Evolutionary conservation across 2,113 vertebrate species (phyloP), one percentile per base, ranked within the genome.

Genomic region (Ammodramus savannarum): DNA sequence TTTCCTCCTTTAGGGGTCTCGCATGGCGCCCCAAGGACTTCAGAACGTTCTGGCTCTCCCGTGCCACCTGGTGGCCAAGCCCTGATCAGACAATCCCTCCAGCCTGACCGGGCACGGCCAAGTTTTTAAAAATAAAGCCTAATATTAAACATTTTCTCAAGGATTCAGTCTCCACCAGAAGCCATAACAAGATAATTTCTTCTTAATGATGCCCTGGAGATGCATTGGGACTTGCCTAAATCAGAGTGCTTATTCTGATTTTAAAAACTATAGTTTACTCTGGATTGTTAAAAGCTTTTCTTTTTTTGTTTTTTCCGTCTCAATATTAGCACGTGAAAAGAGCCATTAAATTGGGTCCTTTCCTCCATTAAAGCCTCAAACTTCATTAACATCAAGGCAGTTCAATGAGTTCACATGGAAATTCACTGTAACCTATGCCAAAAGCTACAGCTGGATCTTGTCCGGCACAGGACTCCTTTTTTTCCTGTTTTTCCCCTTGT

Each of bases 51-150:
- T 51, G 95, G 95, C 90, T 96, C 91, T 94, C 29, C n/a, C 31
- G 0, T 29, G 87, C 96, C 98, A 97, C 77, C 98, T 97, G 71
- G 90, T 97, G 98, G 97, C 77, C 59, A 73, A 8, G 11, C 11
- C 34, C 23, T 27, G 22, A 25, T 67, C 38, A 41, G 16, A 43
- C 44, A 72, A 31, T 6, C 46, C 54, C 34, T 68, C 43, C 39
- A 29, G 9, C 22, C 81, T 43, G 8, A 44, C 17, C 3, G 18
- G 7, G 61, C 7, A 29, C 54, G 8, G 20, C 1, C 2, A 57
- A 38, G 16, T 29, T 82, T 44, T 55, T 7, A 46, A 59, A 69
- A 54, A 22, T 29, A 43, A 63, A 71, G 16, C 25, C 36, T 59
- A 52, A 26, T 27, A 44, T 34, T 31, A 74, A 43, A n/a, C 13